Base-by-base conservation (phyloP, 2,888 invertebrate species). In the Drosophila ustulata region DNA sequence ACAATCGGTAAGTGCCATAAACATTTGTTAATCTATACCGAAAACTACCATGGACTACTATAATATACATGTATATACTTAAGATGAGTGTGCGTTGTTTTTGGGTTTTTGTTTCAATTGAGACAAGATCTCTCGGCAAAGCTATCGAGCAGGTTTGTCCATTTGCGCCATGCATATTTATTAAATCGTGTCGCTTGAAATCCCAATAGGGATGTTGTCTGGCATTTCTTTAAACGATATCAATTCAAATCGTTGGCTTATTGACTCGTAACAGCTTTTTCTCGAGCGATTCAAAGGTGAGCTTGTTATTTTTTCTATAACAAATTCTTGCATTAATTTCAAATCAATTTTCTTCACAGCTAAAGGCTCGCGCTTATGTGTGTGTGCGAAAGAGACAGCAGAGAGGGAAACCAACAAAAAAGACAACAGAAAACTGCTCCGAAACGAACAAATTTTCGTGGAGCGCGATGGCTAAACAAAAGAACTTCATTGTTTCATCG, bases 251-350 rank as follows among this genome's bases (percentile, higher is more conserved):
- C 80, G 83, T 62, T 71, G 79, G 70, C 82, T 78, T 78, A 78
- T 78, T 78, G 80, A 79, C 80, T 78, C 71, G 73, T 69, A 84
- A 87, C 78, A 85, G 85, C 78, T 83, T 82, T 88, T 82, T 78
- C 71, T 74, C 75, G 78, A 85, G 55, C 88, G 74, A 82, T 88
- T 85, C 84, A 77, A 79, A 88, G 73, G 84, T 75, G 73, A 84
- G 88, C 88, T 86, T 89, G 89, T 87, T 89, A 75, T 80, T 84
- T 89, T 87, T 88, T 88, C 82, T 86, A 85, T 80, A 90, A 88
- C 85, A 89, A 89, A 91, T 91, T 91, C 90, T 87, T 91, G 90
- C 90, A 91, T 91, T 91, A 91, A 91, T 91, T 91, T 91, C 89
- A 84, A 91, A 91, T 91, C 91, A 91, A 91, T 91, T 91, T 91